Percentiles rank a stretch among this genome's conserved stretches.
Evolutionary conservation across 2,113 vertebrate species (phyloP).

Genomic region (Etheostoma cragini): DNA sequence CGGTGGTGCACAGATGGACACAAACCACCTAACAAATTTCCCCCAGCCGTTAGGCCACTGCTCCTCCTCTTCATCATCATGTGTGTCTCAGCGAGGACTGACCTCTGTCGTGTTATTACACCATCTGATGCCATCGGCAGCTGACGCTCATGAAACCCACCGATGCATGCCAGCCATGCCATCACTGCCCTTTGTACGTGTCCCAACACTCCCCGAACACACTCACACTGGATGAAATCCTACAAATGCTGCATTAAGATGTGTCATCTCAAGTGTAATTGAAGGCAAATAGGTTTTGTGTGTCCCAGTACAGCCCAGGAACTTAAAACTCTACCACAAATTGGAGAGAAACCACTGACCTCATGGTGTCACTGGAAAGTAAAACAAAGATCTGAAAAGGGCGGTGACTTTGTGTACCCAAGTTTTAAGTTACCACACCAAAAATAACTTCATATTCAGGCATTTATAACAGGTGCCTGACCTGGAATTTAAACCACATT

Average conservation of each 20-base stretch:
- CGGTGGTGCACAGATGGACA: conserved; percentile 1
- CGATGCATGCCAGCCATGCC: conserved; percentile 66
- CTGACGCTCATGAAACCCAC: conserved; percentile 64
- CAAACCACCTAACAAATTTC: background rate
- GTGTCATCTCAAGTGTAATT: conserved; percentile 12
- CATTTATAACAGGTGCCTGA: conserved; percentile 34
- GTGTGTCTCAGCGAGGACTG: conserved; percentile 20
- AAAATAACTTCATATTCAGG: conserved; percentile 34
- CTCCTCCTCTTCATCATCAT: conserved; percentile 6
- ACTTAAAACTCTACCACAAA: background rate
- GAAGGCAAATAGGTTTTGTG: background rate
- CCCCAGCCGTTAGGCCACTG: conserved; percentile 12
- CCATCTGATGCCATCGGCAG: conserved; percentile 65
- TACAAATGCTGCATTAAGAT: conserved; percentile 24
- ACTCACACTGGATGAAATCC: conserved; percentile 22
- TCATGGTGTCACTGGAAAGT: conserved; percentile 18
- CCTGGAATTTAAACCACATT: conserved; percentile 30
- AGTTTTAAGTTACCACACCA: conserved; percentile 17
- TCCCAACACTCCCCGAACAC: conserved; percentile 56
- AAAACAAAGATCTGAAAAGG: conserved; percentile 27
- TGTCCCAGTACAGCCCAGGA: background rate
- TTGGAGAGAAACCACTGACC: background rate
- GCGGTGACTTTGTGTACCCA: conserved; percentile 7
- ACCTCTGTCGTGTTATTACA: conserved; percentile 66
- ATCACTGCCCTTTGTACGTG: conserved; percentile 52